These are phyloP conservation scores for Eupeodes corollae DNA, from an alignment of 1,140 invertebrate genomes.

Conservation along the genomic window DNA sequence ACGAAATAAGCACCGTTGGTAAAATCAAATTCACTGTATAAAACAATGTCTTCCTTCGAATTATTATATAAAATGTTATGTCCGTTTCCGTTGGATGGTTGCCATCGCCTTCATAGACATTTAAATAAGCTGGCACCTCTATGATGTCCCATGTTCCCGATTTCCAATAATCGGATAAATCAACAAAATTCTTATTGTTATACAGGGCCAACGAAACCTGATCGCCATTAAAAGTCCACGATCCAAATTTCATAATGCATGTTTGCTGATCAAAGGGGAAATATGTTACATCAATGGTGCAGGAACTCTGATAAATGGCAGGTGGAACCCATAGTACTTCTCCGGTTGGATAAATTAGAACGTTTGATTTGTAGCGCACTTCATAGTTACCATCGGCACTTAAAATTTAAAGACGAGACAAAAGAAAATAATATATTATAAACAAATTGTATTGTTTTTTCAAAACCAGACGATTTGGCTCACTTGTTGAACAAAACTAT, in stretches of 20 bases:
- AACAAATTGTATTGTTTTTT: neutral
- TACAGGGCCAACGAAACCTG: constrained; percentile 90
- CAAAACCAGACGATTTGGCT: constrained; percentile 38
- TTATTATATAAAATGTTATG: constrained; percentile 94
- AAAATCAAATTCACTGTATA: constrained; percentile 99
- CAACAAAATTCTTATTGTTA: constrained; percentile 89
- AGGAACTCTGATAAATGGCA: constrained; percentile 98
- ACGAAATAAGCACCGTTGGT: constrained; percentile 96
- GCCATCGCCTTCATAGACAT: constrained; percentile 70
- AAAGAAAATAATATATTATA: neutral
- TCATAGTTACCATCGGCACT: constrained; percentile 95
- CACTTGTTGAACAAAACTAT: constrained; percentile 99
- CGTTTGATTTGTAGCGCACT: constrained; percentile 94
- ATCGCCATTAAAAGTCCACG: constrained; percentile 98
- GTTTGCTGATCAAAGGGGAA: constrained; percentile 99
- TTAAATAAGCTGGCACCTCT: constrained; percentile 87
- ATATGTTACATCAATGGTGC: constrained; percentile 97
- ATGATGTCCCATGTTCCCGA: constrained; percentile 99
- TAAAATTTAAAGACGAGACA: constrained; percentile 30
- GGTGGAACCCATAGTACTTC: constrained; percentile 96
- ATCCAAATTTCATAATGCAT: constrained; percentile 98
- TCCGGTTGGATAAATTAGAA: constrained; percentile 85
- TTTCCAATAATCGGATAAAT: constrained; percentile 95
- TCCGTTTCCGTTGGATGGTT: constrained; percentile 83
- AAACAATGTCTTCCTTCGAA: constrained; percentile 94